Conservation (phyloP, 2,888 invertebrate species). For the Apotomis capreana region DNA sequence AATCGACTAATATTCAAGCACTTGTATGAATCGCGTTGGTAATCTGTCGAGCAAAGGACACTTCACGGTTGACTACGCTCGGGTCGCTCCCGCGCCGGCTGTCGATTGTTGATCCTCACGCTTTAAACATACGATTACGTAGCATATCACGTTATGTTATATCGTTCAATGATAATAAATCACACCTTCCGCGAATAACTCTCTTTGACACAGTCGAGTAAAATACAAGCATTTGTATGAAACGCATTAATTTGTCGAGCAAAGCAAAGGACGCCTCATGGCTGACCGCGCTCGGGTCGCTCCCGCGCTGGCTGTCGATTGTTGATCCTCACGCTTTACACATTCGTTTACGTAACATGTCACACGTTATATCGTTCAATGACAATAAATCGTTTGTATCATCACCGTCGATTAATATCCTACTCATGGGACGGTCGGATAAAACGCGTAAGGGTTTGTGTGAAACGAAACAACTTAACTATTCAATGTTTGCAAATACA, state of each 20-base stretch:
- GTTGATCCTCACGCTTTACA: conserved; percentile 43
- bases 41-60: conserved; percentile 53
- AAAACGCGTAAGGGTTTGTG: too few species aligned
- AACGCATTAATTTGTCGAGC: conserved; percentile 51
- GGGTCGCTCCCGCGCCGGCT: conserved; percentile 33
- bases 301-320: conserved; percentile 43
- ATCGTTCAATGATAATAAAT: too few species aligned
- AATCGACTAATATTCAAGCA: too few species aligned
- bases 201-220: too few species aligned
- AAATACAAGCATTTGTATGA: not conserved
- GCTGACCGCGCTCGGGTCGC: conserved; percentile 47
- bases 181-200: too few species aligned
- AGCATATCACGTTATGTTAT: conserved; percentile 11
- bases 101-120: conserved; percentile 45
- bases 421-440: too few species aligned
- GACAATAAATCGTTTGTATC: too few species aligned
- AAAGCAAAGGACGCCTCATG: conserved; percentile 46
- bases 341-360: conserved; percentile 42
- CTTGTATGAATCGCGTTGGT: conserved; percentile 43
- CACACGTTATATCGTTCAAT: not conserved
- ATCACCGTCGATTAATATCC: too few species aligned
- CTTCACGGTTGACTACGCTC: conserved; percentile 50
- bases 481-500: too few species aligned
- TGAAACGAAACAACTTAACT: too few species aligned
- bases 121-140: conserved; percentile 43